phyloP scores from a whole-genome alignment of 2,113 vertebrate species.

The Grammomys dolichurus region DNA sequence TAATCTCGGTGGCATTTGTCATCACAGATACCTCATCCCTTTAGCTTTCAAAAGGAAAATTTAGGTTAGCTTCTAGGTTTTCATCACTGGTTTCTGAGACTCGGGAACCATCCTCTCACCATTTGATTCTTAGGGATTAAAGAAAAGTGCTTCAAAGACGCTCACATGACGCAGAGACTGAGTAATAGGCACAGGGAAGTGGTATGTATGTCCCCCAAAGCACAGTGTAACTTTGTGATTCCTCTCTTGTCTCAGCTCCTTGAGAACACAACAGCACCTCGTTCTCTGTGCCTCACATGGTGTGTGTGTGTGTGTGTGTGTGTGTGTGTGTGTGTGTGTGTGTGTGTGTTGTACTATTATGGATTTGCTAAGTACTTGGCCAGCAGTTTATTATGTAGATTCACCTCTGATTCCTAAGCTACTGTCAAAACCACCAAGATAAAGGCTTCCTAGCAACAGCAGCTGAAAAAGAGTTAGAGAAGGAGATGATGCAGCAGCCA shows the following conservation, averaged over 20 bases:
- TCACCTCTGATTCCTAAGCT: slow-evolving; percentile 5
- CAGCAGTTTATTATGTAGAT: neutral
- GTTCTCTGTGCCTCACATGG: neutral
- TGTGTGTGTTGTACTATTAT: neutral
- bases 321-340: neutral
- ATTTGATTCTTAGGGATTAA: slow-evolving; percentile 50
- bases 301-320: neutral
- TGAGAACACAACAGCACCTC: neutral
- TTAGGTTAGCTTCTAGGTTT: slow-evolving; percentile 66
- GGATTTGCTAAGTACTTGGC: neutral
- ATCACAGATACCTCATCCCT: slow-evolving; percentile 63
- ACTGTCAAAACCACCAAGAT: neutral
- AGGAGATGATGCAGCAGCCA: neutral
- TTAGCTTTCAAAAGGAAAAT: slow-evolving; percentile 76
- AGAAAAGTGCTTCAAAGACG: neutral
- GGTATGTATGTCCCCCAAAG: neutral
- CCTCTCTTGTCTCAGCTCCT: neutral
- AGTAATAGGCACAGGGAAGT: neutral
- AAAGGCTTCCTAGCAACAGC: neutral
- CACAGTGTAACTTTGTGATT: neutral
- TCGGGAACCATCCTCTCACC: neutral
- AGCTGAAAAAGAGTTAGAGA: neutral
- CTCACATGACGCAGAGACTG: neutral
- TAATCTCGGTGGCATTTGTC: slow-evolving; percentile 76
- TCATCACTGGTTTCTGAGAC: slow-evolving; percentile 1